These are phyloP conservation scores for Drosophila repleta DNA, from an alignment of 1,140 invertebrate species.

Conservation along the genomic window DNA sequence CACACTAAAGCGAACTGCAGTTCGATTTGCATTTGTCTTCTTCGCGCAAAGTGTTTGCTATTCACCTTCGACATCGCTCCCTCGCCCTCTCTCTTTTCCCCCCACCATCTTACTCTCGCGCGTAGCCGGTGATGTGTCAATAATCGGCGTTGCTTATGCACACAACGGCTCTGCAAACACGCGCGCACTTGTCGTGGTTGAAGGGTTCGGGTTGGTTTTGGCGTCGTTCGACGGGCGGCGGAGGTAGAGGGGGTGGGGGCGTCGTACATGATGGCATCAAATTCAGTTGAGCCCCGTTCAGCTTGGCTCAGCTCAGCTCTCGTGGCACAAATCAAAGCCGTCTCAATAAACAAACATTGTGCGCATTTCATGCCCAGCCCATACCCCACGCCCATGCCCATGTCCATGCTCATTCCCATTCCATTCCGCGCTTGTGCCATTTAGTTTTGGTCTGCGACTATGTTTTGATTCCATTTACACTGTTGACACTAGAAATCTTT, in stretches of 20 bases:
- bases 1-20: slow-evolving; percentile 19
- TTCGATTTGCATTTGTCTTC: slow-evolving; percentile 64
- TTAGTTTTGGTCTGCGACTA: slow-evolving; percentile 68
- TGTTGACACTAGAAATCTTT: slow-evolving; percentile 79
- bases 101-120: not conserved
- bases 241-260: not conserved
- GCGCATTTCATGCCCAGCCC: slow-evolving; percentile 62
- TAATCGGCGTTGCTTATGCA: slow-evolving; percentile 77
- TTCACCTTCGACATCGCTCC: slow-evolving; percentile 7
- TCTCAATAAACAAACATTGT: slow-evolving; percentile 76
- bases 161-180: slow-evolving; percentile 75
- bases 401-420: slow-evolving; percentile 4
- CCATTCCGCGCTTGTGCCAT: slow-evolving; percentile 48
- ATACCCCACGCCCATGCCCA: not conserved
- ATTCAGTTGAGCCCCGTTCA: slow-evolving; percentile 23
- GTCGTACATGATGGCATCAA: slow-evolving; percentile 6
- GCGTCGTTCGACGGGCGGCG: not conserved
- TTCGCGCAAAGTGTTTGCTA: slow-evolving; percentile 53
- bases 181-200: slow-evolving; percentile 64
- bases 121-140: slow-evolving; percentile 69
- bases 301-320: slow-evolving; percentile 37
- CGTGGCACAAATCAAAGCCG: slow-evolving; percentile 67
- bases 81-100: not conserved
- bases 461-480: slow-evolving; percentile 82
- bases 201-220: not conserved